phyloP scores from a whole-genome alignment of 2,113 vertebrate genomes.

The Phalacrocorax pelagicus region DNA sequence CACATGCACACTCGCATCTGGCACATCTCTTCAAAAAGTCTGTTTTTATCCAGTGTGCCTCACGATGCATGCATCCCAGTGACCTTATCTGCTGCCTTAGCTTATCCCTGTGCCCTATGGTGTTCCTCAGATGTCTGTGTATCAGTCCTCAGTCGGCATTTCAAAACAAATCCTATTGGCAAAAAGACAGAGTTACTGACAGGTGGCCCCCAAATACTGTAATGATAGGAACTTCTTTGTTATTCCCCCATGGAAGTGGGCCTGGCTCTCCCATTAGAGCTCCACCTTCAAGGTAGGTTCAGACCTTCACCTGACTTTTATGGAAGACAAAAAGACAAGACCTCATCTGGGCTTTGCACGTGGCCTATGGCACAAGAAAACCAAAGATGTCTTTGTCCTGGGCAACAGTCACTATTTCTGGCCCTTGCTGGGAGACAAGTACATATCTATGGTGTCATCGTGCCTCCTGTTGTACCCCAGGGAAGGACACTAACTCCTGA shows the following conservation, averaged over 20 bases:
- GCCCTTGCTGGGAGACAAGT: background rate
- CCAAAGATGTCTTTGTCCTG: background rate
- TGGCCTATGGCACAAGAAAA: background rate
- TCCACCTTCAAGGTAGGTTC: background rate
- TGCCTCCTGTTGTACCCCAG: background rate
- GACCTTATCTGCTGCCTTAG: background rate
- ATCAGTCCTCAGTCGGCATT: background rate
- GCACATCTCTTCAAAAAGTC: background rate
- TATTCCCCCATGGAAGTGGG: background rate
- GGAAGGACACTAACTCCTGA: background rate
- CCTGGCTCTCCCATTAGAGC: background rate
- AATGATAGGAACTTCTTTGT: background rate
- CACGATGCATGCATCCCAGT: background rate
- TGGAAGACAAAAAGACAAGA: background rate
- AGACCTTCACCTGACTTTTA: background rate
- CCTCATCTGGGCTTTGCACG: background rate
- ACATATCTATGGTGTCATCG: accelerated
- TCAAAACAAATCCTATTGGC: background rate
- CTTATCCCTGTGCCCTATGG: background rate
- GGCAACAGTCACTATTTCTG: background rate
- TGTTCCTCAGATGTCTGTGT: background rate
- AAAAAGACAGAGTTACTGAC: background rate
- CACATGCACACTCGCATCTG: background rate
- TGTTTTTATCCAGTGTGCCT: background rate
- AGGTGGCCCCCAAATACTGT: background rate